Evolutionary conservation across 2,888 invertebrate genomes (phyloP).

Genomic region (Hypolimnas misippus): DNA sequence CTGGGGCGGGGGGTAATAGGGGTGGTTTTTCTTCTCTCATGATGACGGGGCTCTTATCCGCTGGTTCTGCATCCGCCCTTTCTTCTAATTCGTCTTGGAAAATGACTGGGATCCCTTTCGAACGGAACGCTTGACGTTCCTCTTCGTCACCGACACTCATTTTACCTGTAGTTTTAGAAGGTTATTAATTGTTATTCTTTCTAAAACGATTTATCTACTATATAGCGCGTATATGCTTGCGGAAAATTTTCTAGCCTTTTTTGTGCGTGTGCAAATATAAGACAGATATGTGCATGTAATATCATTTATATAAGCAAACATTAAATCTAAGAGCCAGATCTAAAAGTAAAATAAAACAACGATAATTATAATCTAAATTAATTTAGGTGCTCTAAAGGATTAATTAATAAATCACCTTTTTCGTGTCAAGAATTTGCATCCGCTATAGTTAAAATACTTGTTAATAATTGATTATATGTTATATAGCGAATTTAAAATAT

Average conservation of each 20-base stretch:
- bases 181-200: not conserved
- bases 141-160: constrained; percentile 89
- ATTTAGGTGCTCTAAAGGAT: constrained; percentile 36
- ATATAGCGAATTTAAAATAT: constrained; percentile 8
- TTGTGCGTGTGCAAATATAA: constrained; percentile 32
- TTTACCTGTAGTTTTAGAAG: constrained; percentile 78
- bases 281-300: constrained; percentile 27
- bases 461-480: constrained; percentile 33
- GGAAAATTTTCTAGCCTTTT: constrained; percentile 12
- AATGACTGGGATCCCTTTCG: constrained; percentile 96
- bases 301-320: constrained; percentile 23
- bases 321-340: constrained; percentile 32
- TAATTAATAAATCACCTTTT: constrained; percentile 47
- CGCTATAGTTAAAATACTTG: constrained; percentile 47
- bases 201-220: not conserved
- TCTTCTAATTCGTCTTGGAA: constrained; percentile 98
- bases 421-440: constrained; percentile 50
- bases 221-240: constrained; percentile 10
- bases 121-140: constrained; percentile 92
- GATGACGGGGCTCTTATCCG: constrained; percentile 96
- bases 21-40: constrained; percentile 98
- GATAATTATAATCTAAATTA: constrained; percentile 29
- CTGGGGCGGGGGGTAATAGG: constrained; percentile 89
- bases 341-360: constrained; percentile 21
- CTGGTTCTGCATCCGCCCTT: constrained; percentile 93